Base-by-base conservation (phyloP, 2,797 vertebrate genomes). In the Melanotaenia trifasciata region DNA sequence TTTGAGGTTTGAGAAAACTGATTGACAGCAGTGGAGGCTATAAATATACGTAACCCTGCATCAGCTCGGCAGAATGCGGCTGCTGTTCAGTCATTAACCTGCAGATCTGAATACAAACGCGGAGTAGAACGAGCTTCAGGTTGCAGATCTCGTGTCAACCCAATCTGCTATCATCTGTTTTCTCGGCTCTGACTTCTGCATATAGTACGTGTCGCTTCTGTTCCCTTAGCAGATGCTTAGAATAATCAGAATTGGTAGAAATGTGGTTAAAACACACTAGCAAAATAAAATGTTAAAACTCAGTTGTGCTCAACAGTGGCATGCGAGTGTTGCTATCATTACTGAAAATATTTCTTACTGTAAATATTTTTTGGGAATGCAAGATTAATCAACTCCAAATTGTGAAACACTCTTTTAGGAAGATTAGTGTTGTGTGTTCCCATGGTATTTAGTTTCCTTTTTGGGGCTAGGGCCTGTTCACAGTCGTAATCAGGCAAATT, bases 41-140 rank as follows among this genome's bases (percentile, higher is more conserved):
- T 80, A 84, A 85, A 88, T 90, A 80, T 79, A 84, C 72, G 76
- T 76, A 80, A 75, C 74, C 72, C 68, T 30, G 72, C 61, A 58
- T 80, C 71, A 62, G 36, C 75, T 63, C n/a, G 13, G 54, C 76
- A 69, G 74, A 84, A 66, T 76, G 64, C 51, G 26, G 72, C 73
- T 75, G 71, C 51, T 68, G 84, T 70, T 87, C 67, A 74, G 67
- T 81, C 84, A 84, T 81, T 84, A 87, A 86, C 83, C 78, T 69
- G 77, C 76, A 67, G 72, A 76, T 83, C 64, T 80, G 74, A 87
- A 85, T 79, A 84, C 70, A 72, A 68, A 85, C 80, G 69, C 59
- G 12, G 69, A 58, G 38, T 68, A 33, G 75, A 51, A 58, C 40
- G 54, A 72, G 66, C 69, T 58, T 57, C 63, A 14, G 64, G 63